Base-by-base conservation (phyloP, 2,888 invertebrate species). In the Himalopsyche anomala region DNA sequence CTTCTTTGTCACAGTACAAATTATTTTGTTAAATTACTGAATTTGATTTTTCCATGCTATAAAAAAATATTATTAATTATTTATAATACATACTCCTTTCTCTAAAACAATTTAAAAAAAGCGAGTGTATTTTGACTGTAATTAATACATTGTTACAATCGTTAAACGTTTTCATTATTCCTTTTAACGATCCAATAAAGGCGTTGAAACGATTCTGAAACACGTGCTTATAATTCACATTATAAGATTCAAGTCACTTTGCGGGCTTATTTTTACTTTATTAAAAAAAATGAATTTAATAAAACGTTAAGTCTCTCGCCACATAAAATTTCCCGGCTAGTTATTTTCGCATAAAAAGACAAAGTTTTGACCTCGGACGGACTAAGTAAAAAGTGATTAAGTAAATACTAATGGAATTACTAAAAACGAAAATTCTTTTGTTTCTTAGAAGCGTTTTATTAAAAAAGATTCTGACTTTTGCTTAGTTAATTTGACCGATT, bases 151-250 rank as follows among this genome's bases (percentile, higher is more conserved):
- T 69, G 69, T 69, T 36, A 6, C 6, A 11, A 74, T 38, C 74
- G 38, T 74, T 74, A 74, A 74, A 74, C 36, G 74, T 36, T 74
- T 74, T 74, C 38, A 74, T 74, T 74, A 74, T 74, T 74, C 74
- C 38, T 19, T 69, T 74, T 74, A 74, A 74, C 74, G 74, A 74
- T 74, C 38, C 36, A 74, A 74, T 74, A 74, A 74, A 74, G 38
- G 38, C 38, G 74, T 36, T 2, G 28, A 12, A 36, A 74, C 38
- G 38, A 28, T 74, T 74, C 38, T 38, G 38, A 38, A 74, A 74
- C 74, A 74, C 74, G 74, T 74, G 74, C 36, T 74, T 74, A 36
- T 36, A 74, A 28, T 74, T 74, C 74, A 74, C 38, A 74, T 74
- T 74, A 38, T 74, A 74, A 62, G 19, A 38, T 74, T 74, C 36